A percentile compares a stretch with the other conserved stretches of the same genome.
These are phyloP conservation scores for Pterocles gutturalis DNA, from an alignment of 2,113 vertebrate genomes.

Conservation along the genomic window DNA sequence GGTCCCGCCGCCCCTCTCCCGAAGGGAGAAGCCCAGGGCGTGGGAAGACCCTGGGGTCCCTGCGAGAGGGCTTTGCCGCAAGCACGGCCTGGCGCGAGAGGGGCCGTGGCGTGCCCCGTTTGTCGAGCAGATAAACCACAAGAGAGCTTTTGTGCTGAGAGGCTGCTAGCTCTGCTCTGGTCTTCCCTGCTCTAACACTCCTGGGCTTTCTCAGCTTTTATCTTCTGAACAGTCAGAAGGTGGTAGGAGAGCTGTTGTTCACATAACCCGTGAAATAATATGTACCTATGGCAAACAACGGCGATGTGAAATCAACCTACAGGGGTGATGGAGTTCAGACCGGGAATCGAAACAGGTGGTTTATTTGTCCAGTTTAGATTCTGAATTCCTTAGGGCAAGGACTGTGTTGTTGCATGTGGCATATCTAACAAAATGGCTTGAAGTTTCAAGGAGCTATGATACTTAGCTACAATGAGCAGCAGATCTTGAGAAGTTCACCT, in stretches of 20 bases:
- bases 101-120: rapidly evolving
- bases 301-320: not conserved
- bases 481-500: not conserved
- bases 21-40: not conserved
- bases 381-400: not conserved
- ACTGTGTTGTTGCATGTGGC: rapidly evolving
- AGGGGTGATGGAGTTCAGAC: not conserved
- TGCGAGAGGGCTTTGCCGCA: not conserved
- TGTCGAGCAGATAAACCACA: rapidly evolving
- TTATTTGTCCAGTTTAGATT: not conserved
- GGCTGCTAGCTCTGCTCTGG: not conserved
- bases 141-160: rapidly evolving
- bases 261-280: rapidly evolving
- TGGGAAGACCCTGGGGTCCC: rapidly evolving
- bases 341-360: not conserved
- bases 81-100: not conserved
- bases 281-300: rapidly evolving
- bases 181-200: rapidly evolving
- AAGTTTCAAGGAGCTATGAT: not conserved
- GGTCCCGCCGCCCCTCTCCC: no score
- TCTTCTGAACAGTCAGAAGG: rapidly evolving
- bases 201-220: not conserved
- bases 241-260: not conserved
- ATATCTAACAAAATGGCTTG: not conserved
- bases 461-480: not conserved